These are phyloP conservation scores for Megastigmus dorsalis DNA, from an alignment of 2,888 invertebrate genomes.

Conservation along the genomic window DNA sequence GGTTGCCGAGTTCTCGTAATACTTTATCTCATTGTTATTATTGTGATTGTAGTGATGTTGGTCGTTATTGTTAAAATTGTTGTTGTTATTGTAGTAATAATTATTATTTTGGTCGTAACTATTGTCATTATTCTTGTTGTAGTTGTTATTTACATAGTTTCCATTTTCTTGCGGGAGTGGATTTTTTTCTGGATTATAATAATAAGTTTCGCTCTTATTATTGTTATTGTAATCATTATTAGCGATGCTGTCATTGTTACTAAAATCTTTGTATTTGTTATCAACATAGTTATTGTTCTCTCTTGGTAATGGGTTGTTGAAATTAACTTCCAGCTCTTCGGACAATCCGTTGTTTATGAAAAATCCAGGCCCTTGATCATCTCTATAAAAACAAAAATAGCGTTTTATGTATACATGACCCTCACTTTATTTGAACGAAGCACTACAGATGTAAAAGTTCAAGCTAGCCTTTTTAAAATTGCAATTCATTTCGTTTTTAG, in stretches of 20 bases:
- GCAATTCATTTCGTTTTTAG: too few relatives aligned
- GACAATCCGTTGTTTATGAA: conserved; percentile 47
- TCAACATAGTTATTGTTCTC: conserved; percentile 37
- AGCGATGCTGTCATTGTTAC: conserved; percentile 30
- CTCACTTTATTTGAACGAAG: too few relatives aligned
- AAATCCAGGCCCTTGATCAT: conserved; percentile 21
- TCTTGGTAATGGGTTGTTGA: background rate
- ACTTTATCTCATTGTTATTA: background rate
- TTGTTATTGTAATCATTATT: conserved; percentile 22
- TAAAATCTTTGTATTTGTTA: conserved; percentile 19
- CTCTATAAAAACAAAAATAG: conserved; percentile 22
- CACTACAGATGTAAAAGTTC: too few relatives aligned
- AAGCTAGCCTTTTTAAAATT: too few relatives aligned
- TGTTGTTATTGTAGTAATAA: background rate
- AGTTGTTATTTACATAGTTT: conserved; percentile 6
- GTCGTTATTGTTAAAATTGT: background rate
- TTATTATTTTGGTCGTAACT: background rate
- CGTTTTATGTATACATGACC: too few relatives aligned
- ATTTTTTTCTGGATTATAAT: conserved; percentile 19
- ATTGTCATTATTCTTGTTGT: background rate
- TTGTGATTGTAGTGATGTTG: background rate
- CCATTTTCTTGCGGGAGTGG: conserved; percentile 26
- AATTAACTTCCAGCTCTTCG: background rate
- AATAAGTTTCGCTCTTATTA: conserved; percentile 7
- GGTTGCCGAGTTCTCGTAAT: background rate